Evolutionary conservation across 1,140 invertebrate species (phyloP), one percentile per base, ranked within the genome.

Genomic region (Drosophila arawakana): DNA sequence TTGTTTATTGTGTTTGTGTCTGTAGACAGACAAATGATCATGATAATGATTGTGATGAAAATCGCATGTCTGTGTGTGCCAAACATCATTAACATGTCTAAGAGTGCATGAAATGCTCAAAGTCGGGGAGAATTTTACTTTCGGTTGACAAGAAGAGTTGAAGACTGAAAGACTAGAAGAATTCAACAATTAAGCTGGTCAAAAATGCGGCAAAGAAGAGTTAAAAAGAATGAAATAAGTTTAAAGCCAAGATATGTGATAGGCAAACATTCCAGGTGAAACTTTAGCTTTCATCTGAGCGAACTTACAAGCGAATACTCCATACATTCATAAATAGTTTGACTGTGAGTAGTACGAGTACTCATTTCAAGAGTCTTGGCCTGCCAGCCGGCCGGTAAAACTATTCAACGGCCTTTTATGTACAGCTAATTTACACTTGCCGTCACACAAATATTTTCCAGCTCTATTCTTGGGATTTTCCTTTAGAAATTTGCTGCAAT

Each of bases 41-140:
- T 76, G 72, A 82, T 88, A 61, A 68, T 73, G 66, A 82, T 88
- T 57, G 60, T 73, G 66, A 34, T 63, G 71, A 49, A 78, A 82
- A 69, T 80, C 77, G 80, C 80, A 83, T 79, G 83, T 82, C 83
- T 74, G 49, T 55, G 52, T 68, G 52, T 68, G 76, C 13, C 52
- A 39, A 18, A 74, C 62, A 69, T 84, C 72, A 89, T 88, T 89
- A 88, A 88, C 81, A 84, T 84, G 84, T 81, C 84, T 78, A 84
- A 70, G 78, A 80, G 61, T 61, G 84, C 84, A 88, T 73, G 75
- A 89, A 83, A 55, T 52, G 37, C n/a, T 15, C 58, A 11, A 44
- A 50, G 49, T 25, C 41, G 25, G 37, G 47, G 65, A 71, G 62
- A 55, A 78, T 89, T 84, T 89, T 89, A 88, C 83, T 88, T 89